These are phyloP conservation scores for Garrulus glandarius DNA, from an alignment of 2,797 vertebrate genomes.

Conservation along the genomic window DNA sequence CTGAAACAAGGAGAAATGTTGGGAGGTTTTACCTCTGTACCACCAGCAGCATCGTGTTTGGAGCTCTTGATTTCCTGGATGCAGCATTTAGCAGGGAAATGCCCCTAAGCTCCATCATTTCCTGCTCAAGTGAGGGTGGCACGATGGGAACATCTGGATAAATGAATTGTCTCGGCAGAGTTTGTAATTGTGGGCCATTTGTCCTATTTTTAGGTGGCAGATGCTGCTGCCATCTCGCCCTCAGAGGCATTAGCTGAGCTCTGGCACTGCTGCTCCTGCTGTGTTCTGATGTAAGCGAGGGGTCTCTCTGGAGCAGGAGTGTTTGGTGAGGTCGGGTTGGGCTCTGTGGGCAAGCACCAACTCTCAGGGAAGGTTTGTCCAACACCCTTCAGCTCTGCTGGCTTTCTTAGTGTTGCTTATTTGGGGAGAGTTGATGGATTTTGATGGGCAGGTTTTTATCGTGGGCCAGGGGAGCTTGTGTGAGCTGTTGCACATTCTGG, in stretches of 20 bases:
- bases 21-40: background rate
- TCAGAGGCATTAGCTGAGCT: background rate
- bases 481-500: rapidly evolving
- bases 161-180: background rate
- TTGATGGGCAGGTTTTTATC: rapidly evolving
- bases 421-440: background rate
- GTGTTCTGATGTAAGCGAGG: rapidly evolving
- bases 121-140: background rate
- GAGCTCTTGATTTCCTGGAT: background rate
- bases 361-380: background rate
- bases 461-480: background rate
- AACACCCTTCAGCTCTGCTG: background rate
- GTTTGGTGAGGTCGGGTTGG: background rate
- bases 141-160: background rate
- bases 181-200: background rate
- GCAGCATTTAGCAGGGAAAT: background rate
- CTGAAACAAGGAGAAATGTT: background rate
- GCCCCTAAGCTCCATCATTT: background rate
- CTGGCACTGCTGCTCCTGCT: background rate
- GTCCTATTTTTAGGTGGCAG: background rate
- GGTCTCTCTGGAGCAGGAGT: background rate
- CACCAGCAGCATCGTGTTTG: background rate
- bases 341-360: background rate
- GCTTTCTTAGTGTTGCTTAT: background rate
- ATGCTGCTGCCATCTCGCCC: background rate